phyloP scores from a whole-genome alignment of 2,113 vertebrate species.

The Geothlypis trichas region DNA sequence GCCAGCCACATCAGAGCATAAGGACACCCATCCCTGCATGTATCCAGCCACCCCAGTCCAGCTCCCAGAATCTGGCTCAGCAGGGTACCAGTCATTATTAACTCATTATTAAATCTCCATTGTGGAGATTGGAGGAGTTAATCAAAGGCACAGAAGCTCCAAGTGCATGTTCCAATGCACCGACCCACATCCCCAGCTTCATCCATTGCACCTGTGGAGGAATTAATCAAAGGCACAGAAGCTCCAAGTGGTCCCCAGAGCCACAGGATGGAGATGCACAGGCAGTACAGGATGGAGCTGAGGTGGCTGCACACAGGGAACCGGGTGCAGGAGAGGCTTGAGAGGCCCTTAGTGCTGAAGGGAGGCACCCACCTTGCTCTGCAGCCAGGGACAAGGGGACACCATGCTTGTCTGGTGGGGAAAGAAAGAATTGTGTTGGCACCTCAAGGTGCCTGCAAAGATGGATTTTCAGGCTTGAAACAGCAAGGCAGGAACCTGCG shows the following conservation, averaged over 20 bases:
- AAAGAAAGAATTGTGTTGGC: neutral
- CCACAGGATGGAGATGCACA: neutral
- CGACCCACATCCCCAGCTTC: neutral
- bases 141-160: neutral
- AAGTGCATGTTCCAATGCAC: neutral
- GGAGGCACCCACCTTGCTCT: neutral
- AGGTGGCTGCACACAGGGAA: neutral
- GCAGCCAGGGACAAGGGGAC: neutral
- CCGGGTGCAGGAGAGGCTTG: rapidly evolving
- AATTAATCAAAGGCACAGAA: neutral
- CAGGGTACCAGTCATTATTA: neutral
- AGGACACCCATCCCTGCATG: neutral
- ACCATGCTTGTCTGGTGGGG: neutral
- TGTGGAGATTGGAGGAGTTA: neutral
- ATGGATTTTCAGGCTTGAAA: neutral
- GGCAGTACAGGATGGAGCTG: neutral
- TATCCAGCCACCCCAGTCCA: neutral
- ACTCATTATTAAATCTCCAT: neutral
- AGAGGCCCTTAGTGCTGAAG: neutral
- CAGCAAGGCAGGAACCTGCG: neutral
- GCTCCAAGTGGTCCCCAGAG: neutral
- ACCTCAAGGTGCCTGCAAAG: neutral
- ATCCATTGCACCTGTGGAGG: neutral
- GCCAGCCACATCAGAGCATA: rapidly evolving
- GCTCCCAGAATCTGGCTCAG: neutral